Evolutionary conservation across 2,113 vertebrate genomes (phyloP).

Genomic region (Hymenochirus boettgeri): DNA sequence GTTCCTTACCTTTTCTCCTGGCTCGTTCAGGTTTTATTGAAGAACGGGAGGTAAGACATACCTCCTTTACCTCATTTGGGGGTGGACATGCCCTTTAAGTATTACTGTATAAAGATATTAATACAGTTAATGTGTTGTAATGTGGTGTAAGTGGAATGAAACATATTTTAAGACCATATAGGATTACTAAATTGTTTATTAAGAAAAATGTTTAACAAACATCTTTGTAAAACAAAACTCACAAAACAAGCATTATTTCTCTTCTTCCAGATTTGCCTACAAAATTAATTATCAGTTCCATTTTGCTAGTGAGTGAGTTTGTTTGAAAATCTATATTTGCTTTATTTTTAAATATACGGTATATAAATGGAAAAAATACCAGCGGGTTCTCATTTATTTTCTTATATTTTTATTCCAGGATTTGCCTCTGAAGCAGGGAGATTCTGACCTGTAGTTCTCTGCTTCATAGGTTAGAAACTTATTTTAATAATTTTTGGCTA

Average conservation of each 20-base stretch:
- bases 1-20: too few species aligned
- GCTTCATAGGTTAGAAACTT: conserved; percentile 99
- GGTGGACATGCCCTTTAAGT: too few species aligned
- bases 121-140: too few species aligned
- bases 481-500: conserved; percentile 99
- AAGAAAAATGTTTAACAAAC: too few species aligned
- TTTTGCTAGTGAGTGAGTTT: conserved; percentile 66
- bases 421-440: conserved; percentile 99
- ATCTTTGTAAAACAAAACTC: too few species aligned
- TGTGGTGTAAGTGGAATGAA: too few species aligned
- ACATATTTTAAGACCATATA: too few species aligned
- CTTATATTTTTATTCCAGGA: conserved; percentile 98
- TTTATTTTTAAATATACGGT: conserved; percentile 68
- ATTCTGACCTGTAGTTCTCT: conserved; percentile 99
- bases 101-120: too few species aligned
- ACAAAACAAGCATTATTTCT: neutral
- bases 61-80: too few species aligned
- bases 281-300: conserved; percentile 67
- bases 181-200: too few species aligned
- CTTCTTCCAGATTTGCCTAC: conserved; percentile 41
- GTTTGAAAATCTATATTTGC: conserved; percentile 62
- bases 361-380: conserved; percentile 83
- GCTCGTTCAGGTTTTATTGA: too few species aligned
- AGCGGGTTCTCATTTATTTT: conserved; percentile 97
- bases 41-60: too few species aligned